These are phyloP conservation scores for Isichthys henryi DNA, from an alignment of 2,113 vertebrate genomes.

Conservation along the genomic window DNA sequence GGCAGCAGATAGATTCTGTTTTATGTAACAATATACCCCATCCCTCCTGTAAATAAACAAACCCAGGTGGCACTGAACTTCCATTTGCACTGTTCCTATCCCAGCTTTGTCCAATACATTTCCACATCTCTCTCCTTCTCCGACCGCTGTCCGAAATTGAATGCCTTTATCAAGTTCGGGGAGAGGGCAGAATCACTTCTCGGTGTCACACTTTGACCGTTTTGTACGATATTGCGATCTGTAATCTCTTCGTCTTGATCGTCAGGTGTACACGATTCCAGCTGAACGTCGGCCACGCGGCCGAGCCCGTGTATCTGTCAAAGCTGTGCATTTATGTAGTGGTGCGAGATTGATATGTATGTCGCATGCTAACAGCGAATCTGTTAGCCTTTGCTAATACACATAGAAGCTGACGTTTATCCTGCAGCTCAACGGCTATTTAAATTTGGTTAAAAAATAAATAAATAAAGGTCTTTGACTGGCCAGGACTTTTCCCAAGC, in stretches of 20 bases:
- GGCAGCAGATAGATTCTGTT: background rate
- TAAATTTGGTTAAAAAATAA: slow-evolving; percentile 48
- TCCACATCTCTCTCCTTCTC: background rate
- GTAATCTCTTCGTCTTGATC: background rate
- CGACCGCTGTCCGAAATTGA: background rate
- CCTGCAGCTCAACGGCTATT: slow-evolving; percentile 45
- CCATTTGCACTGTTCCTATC: background rate
- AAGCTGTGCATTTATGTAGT: background rate
- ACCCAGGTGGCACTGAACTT: background rate
- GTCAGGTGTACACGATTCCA: background rate
- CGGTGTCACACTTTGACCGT: background rate
- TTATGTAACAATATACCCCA: background rate
- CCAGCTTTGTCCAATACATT: background rate
- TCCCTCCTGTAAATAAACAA: background rate
- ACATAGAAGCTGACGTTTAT: slow-evolving; percentile 36
- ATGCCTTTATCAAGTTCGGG: background rate
- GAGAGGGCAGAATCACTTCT: background rate
- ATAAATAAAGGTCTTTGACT: slow-evolving; percentile 40
- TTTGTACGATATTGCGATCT: background rate
- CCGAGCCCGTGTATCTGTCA: background rate
- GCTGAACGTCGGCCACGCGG: background rate
- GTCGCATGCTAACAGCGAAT: background rate
- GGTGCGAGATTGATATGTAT: no score
- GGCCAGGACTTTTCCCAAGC: slow-evolving; percentile 55
- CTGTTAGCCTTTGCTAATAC: background rate